phyloP scores from a whole-genome alignment of 2,797 vertebrate species.

The Chromobotia macracanthus region DNA sequence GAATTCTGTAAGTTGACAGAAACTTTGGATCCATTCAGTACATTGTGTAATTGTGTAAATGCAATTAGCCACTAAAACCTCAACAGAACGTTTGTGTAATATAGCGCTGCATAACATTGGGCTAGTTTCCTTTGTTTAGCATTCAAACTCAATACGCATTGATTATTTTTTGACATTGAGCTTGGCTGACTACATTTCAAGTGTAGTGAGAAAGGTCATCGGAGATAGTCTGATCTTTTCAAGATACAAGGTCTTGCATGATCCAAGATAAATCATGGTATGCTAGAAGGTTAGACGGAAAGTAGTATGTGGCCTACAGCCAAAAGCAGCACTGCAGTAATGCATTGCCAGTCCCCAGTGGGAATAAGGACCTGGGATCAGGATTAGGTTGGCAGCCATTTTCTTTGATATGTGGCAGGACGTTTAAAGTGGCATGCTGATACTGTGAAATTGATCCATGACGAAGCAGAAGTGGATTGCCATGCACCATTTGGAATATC shows the following conservation, averaged over 20 bases:
- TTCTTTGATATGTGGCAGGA: slow-evolving; percentile 43
- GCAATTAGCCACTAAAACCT: neutral
- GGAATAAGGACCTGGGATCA: neutral
- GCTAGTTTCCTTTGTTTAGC: neutral
- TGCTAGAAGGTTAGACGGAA: slow-evolving; percentile 72
- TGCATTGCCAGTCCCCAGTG: slow-evolving; percentile 62
- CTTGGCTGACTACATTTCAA: neutral
- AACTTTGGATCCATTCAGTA: neutral
- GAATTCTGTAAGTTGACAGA: neutral
- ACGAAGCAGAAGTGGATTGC: slow-evolving; percentile 13
- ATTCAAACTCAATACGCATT: neutral
- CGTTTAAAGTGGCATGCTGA: neutral
- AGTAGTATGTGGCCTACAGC: slow-evolving; percentile 48
- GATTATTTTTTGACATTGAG: neutral
- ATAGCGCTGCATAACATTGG: neutral
- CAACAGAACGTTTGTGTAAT: neutral
- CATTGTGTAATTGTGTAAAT: neutral
- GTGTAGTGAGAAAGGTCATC: neutral
- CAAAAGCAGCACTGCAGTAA: slow-evolving; percentile 59
- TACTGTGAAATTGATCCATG: slow-evolving; percentile 26
- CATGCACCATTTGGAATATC: neutral
- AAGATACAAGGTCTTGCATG: slow-evolving; percentile 66
- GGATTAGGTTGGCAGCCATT: slow-evolving; percentile 31
- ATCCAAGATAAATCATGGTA: slow-evolving; percentile 74
- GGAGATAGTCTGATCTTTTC: slow-evolving; percentile 73